phyloP scores from a whole-genome alignment of 2,113 vertebrate genomes.

The Platysteira castanea region DNA sequence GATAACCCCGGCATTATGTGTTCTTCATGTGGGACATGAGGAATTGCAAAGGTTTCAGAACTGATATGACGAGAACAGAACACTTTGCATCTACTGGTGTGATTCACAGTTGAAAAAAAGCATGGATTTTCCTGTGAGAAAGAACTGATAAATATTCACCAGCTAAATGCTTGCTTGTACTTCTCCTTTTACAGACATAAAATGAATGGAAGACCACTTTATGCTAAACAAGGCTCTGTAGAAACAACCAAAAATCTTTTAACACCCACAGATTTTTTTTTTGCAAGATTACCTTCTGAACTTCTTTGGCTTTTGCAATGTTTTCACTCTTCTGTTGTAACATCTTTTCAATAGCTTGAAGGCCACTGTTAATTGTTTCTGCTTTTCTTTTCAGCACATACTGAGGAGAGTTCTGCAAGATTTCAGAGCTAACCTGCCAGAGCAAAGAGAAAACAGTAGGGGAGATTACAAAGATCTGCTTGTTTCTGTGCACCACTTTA shows the following conservation, averaged over 20 bases:
- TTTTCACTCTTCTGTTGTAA: slow-evolving; percentile 79
- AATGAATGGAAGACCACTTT: neutral
- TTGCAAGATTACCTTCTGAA: slow-evolving; percentile 82
- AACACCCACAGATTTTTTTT: neutral
- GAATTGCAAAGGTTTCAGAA: neutral
- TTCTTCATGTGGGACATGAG: neutral
- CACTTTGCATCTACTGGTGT: neutral
- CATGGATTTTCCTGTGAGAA: neutral
- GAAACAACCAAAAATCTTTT: neutral
- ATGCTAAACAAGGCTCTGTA: neutral
- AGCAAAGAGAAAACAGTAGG: neutral
- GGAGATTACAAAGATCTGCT: neutral
- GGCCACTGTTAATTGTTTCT: slow-evolving; percentile 78
- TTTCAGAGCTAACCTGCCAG: slow-evolving; percentile 76
- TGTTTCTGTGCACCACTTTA: neutral
- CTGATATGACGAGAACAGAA: neutral
- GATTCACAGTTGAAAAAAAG: neutral
- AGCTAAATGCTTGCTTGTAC: neutral
- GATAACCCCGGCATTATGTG: neutral
- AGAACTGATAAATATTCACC: neutral
- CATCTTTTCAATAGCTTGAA: slow-evolving; percentile 78
- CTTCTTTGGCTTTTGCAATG: slow-evolving; percentile 78
- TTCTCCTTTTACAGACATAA: neutral
- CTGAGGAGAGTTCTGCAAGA: slow-evolving; percentile 78
- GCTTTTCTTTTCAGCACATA: slow-evolving; percentile 77